phyloP scores from a whole-genome alignment of 2,113 vertebrate genomes.

The Aegotheles bennettii region DNA sequence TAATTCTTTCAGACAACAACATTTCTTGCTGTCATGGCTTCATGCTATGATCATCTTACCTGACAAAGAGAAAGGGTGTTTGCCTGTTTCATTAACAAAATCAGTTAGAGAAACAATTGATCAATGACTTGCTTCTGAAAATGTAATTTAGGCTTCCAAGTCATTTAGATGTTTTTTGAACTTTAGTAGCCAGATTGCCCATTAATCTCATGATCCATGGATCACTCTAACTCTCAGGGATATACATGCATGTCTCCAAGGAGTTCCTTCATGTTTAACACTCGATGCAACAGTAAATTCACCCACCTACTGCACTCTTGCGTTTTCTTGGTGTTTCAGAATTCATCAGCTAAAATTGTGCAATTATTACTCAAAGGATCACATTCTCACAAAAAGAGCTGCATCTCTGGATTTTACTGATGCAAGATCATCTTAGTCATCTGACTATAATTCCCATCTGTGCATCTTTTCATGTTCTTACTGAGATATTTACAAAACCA shows the following conservation, averaged over 20 bases:
- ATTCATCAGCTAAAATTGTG: neutral
- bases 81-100: neutral
- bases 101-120: neutral
- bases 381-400: neutral
- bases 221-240: neutral
- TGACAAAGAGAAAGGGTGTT: neutral
- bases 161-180: neutral
- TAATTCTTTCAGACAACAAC: neutral
- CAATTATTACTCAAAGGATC: neutral
- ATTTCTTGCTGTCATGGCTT: neutral
- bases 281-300: neutral
- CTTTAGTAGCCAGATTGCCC: neutral
- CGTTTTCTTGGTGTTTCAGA: neutral
- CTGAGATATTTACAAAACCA: conserved; percentile 47
- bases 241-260: neutral
- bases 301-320: neutral
- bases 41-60: neutral
- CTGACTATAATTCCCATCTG: conserved; percentile 51
- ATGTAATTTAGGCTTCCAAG: neutral
- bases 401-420: conserved; percentile 18
- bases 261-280: neutral
- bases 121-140: neutral
- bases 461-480: conserved; percentile 54
- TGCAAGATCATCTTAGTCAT: conserved; percentile 47
- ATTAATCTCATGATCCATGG: neutral